These are phyloP conservation scores for Mus minutoides DNA, from an alignment of 2,797 vertebrate genomes.

Conservation along the genomic window DNA sequence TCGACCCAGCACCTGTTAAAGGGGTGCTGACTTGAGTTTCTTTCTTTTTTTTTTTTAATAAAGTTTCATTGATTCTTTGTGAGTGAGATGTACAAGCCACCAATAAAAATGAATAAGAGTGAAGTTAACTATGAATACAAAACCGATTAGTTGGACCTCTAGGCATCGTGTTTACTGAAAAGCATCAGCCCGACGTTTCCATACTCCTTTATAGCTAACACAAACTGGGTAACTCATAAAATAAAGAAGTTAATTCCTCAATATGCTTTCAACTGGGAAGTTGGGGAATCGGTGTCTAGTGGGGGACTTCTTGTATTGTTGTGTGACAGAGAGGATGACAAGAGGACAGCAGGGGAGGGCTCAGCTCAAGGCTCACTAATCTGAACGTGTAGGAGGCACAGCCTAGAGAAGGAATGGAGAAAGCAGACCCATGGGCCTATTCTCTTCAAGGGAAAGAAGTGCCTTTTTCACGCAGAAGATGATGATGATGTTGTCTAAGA, in stretches of 20 bases:
- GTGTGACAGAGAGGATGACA: not conserved
- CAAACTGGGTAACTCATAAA: not conserved
- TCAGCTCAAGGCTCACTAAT: not conserved
- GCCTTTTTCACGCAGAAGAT: not conserved
- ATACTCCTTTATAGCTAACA: not conserved
- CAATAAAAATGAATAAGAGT: not conserved
- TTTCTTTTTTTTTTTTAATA: too few species aligned
- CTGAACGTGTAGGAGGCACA: not conserved
- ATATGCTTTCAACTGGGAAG: not conserved
- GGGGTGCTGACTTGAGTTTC: too few species aligned
- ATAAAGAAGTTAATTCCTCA: not conserved
- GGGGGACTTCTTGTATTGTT: not conserved
- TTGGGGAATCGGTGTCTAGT: not conserved
- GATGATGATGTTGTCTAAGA: not conserved
- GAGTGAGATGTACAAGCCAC: not conserved
- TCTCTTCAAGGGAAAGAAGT: not conserved
- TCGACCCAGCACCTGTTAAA: not conserved
- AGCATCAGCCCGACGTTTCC: not conserved
- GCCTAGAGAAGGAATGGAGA: not conserved
- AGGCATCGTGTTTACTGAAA: not conserved
- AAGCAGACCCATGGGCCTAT: not conserved
- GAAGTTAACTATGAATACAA: not conserved
- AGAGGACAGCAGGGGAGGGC: fast-evolving
- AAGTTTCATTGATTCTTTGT: too few species aligned
- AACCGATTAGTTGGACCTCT: not conserved